phyloP scores from a whole-genome alignment of 2,888 invertebrate genomes.

The Actias luna region DNA sequence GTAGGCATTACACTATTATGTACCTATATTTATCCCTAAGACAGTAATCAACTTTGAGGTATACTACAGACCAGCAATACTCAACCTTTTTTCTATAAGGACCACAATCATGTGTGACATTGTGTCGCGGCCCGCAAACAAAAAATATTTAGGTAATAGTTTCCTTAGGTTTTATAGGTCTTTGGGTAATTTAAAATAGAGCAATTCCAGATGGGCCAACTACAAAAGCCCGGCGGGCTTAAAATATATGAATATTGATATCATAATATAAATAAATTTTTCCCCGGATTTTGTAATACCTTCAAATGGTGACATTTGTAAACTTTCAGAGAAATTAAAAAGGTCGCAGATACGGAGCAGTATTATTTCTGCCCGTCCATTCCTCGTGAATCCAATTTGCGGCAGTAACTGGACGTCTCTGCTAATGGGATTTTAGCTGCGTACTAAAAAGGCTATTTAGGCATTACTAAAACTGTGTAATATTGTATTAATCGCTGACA shows the following conservation, averaged over 20 bases:
- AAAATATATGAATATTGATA: neutral
- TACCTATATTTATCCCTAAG: no score
- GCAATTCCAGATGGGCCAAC: no score
- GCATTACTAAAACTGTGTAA: slow-evolving; percentile 36
- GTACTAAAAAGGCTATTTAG: slow-evolving; percentile 65
- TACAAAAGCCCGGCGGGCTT: no score
- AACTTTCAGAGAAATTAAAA: slow-evolving; percentile 53
- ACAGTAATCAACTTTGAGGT: no score
- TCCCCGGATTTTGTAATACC: neutral
- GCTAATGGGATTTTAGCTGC: slow-evolving; percentile 66
- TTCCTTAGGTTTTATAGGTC: no score
- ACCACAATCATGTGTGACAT: no score
- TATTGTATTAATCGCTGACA: neutral
- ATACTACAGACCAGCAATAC: no score
- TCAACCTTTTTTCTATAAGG: no score
- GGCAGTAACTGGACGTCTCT: slow-evolving; percentile 54
- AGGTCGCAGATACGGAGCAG: slow-evolving; percentile 49
- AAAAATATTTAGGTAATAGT: no score
- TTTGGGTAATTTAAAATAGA: no score
- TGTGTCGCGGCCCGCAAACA: no score
- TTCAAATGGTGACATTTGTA: neutral
- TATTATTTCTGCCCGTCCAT: slow-evolving; percentile 63
- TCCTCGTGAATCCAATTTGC: slow-evolving; percentile 69
- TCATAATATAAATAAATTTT: neutral
- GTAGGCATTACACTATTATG: no score